Conservation (phyloP, 2,797 vertebrate species). For the Notamacropus eugenii region DNA sequence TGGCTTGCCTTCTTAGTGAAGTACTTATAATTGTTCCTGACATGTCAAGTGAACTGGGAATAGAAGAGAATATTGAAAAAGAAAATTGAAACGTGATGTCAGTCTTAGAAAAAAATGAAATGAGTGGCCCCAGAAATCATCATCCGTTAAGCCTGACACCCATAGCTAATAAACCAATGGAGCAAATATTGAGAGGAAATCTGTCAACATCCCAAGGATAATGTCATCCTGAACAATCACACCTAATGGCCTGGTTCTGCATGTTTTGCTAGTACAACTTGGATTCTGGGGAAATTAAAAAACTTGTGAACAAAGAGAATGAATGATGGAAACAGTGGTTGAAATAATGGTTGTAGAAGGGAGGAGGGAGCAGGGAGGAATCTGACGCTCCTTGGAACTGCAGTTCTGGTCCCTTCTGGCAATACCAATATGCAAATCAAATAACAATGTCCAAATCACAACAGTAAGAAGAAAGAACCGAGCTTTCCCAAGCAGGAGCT, state of each 20-base stretch:
- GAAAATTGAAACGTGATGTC: conserved; percentile 55
- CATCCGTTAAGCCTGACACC: conserved; percentile 49
- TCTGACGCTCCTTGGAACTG: neutral
- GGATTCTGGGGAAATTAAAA: conserved; percentile 43
- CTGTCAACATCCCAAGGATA: conserved; percentile 55
- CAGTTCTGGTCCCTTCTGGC: neutral
- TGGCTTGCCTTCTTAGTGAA: conserved; percentile 46
- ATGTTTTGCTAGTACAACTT: conserved; percentile 4
- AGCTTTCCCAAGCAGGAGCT: conserved; percentile 41
- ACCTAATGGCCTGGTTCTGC: conserved; percentile 54
- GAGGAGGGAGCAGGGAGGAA: neutral
- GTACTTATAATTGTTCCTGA: conserved; percentile 68
- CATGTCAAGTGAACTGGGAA: conserved; percentile 30
- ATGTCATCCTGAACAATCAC: conserved; percentile 63
- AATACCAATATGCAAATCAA: conserved; percentile 4
- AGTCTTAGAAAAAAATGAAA: conserved; percentile 63
- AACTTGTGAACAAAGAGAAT: conserved; percentile 21
- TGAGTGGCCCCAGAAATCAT: conserved; percentile 40
- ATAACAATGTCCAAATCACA: conserved; percentile 27
- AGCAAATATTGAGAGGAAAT: conserved; percentile 63
- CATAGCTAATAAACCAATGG: conserved; percentile 50
- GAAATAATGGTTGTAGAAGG: neutral
- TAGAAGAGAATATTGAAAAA: conserved; percentile 33
- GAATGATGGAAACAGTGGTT: neutral
- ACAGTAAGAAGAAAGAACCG: conserved; percentile 11